Evolutionary conservation across 2,113 vertebrate species (phyloP), one percentile per base, ranked within the genome.

Genomic region (human (Homo sapiens)): DNA sequence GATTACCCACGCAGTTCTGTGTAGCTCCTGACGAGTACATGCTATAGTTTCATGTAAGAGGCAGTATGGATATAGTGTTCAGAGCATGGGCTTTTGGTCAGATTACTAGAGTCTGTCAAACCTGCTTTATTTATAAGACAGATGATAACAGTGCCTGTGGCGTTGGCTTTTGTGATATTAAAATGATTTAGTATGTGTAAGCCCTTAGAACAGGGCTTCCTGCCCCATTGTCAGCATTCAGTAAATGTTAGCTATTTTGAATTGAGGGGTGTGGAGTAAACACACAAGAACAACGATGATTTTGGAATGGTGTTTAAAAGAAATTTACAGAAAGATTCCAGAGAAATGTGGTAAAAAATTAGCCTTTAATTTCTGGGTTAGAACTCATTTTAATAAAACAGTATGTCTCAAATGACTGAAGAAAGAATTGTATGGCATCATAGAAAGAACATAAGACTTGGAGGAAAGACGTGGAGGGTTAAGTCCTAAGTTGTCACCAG

Each of bases 181-280:
- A 43, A 83, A 50, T 72, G 64, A 25, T 89, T 82, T 32, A 22
- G 22, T 50, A 90, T 2, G 3, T 4, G 3, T 48, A 68, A 93
- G 23, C 32, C 73, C 55, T 93, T n/a, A 73, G 64, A 89, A 78
- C n/a, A 75, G 52, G 50, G 52, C 13, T n/a, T 72, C 66, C 66
- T 89, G 66, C 20, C n/a, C n/a, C 89, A 30, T 12, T 7, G 17
- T 50, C 27, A 88, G 90, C 20, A 48, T 16, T 90, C 43, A 22
- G 80, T 35, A 97, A 97, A 57, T 96, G 84, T 94, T 85, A 95
- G 81, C 76, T 90, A 93, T 90, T 97, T 97, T 80, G 50, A 66
- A 85, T 30, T 59, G 11, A 90, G 14, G 23, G 45, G n/a, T 81
- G 5, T 23, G 85, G 55, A 85, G 35, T 83, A 95, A 94, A 97